Base-by-base conservation (phyloP, 1,140 invertebrate genomes). In the Polypedilum pembai region DNA sequence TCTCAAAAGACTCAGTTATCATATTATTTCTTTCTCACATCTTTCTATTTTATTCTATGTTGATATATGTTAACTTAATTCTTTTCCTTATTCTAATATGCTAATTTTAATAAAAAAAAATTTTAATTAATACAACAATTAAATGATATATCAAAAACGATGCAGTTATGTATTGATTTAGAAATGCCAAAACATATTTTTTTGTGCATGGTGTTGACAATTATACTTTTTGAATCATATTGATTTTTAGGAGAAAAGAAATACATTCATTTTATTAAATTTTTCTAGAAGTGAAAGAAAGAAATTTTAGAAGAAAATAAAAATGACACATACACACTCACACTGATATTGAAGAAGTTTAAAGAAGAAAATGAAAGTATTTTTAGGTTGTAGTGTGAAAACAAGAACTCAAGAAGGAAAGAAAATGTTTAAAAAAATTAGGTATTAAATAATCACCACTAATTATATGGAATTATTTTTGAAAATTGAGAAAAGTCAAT, bases 141-240 rank as follows among this genome's bases (percentile, higher is more conserved):
- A 12, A 56, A n/a, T 56, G n/a, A 56, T 56, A 45, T 10, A 45
- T 45, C 15, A 56, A 56, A n/a, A 56, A n/a, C n/a, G n/a, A 56
- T 56, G n/a, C 12, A n/a, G 45, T 56, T 56, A 56, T n/a, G n/a
- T 56, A 15, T 56, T 56, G 45, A 56, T n/a, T 56, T 56, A 56
- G 15, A n/a, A 56, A 56, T 56, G 45, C 45, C 12, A 56, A 56
- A 56, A 56, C 8, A 15, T 2, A 4, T 15, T 12, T n/a, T n/a
- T 56, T 56, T 56, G n/a, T 56, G 45, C 45, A 56, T 56, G 45
- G 45, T 56, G 24, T 33, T 33, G 12, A 56, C 4, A 45, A 56
- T 56, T 56, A 56, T 56, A n/a, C 24, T 33, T 33, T 56, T 56
- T 56, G 45, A 56, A 56, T 56, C 45, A 56, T 56, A 56, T 56